Conservation (phyloP, 2,888 invertebrate genomes). For the Ormia ochracea region DNA sequence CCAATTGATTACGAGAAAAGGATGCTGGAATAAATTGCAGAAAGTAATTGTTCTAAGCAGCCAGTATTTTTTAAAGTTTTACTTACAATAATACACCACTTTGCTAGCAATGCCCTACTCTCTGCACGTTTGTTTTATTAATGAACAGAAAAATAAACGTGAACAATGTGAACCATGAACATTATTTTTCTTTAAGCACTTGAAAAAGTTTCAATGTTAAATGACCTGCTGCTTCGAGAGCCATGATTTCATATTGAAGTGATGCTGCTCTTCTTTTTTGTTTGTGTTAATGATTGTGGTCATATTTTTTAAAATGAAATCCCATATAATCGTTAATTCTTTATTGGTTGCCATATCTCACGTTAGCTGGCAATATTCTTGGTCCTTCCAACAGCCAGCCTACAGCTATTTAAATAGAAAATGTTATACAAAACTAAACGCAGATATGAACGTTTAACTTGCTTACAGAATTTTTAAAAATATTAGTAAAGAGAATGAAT, state of each 20-base stretch:
- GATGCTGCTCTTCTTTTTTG: neutral
- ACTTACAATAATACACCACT: no score
- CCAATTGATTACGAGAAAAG: no score
- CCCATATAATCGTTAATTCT: conserved; percentile 60
- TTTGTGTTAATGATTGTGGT: conserved; percentile 55
- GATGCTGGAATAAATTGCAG: no score
- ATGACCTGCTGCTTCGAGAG: conserved; percentile 8
- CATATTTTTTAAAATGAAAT: conserved; percentile 57
- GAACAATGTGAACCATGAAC: conserved; percentile 28
- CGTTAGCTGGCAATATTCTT: conserved; percentile 14
- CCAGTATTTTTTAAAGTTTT: no score
- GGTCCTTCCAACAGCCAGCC: neutral
- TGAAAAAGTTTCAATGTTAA: conserved; percentile 7
- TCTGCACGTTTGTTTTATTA: no score
- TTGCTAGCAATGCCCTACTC: no score
- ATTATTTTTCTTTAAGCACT: conserved; percentile 36
- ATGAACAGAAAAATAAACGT: no score
- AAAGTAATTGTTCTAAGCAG: no score
- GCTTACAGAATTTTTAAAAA: neutral
- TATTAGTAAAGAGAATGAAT: neutral
- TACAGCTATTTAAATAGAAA: neutral
- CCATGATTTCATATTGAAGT: conserved; percentile 9
- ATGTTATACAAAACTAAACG: conserved; percentile 8
- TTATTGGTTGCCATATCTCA: conserved; percentile 41
- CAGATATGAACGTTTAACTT: neutral